phyloP scores from a whole-genome alignment of 2,797 vertebrate genomes.

The Macropodus opercularis region DNA sequence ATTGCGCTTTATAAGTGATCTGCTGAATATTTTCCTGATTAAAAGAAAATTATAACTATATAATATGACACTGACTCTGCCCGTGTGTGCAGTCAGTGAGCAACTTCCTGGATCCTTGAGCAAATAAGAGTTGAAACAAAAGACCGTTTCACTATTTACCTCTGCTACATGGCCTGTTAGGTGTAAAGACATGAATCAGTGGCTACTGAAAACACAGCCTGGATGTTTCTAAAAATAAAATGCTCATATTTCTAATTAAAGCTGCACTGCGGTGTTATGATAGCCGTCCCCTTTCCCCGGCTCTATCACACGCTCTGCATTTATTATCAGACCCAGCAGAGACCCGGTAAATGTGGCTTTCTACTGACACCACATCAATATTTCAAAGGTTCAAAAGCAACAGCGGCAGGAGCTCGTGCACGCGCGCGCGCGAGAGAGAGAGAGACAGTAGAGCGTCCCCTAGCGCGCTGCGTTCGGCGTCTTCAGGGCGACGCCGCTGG shows the following conservation, averaged over 20 bases:
- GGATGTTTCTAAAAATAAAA: conserved; percentile 5
- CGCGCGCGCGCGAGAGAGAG: conserved; percentile 21
- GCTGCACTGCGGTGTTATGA: conserved; percentile 11
- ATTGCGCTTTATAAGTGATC: neutral
- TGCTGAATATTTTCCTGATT: neutral
- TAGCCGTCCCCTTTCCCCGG: conserved; percentile 4
- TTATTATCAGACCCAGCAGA: conserved; percentile 36
- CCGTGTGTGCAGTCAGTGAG: too few relatives aligned
- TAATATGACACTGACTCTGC: too few relatives aligned
- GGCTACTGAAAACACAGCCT: conserved; percentile 7
- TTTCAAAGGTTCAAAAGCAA: conserved; percentile 85
- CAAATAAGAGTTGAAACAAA: conserved; percentile 61
- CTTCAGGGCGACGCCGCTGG: neutral
- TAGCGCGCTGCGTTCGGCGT: neutral
- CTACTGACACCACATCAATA: conserved; percentile 83
- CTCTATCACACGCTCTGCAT: conserved; percentile 33
- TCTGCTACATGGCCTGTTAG: conserved; percentile 5
- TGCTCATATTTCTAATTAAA: conserved; percentile 8
- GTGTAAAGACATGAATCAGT: conserved; percentile 15
- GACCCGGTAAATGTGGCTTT: conserved; percentile 46
- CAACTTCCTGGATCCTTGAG: conserved; percentile 68
- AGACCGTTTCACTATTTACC: conserved; percentile 50
- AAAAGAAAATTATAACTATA: too few relatives aligned
- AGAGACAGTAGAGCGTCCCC: neutral
- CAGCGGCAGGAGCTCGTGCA: conserved; percentile 66